phyloP scores from a whole-genome alignment of 1,140 invertebrate genomes.

The Pogonomyrmex barbatus region DNA sequence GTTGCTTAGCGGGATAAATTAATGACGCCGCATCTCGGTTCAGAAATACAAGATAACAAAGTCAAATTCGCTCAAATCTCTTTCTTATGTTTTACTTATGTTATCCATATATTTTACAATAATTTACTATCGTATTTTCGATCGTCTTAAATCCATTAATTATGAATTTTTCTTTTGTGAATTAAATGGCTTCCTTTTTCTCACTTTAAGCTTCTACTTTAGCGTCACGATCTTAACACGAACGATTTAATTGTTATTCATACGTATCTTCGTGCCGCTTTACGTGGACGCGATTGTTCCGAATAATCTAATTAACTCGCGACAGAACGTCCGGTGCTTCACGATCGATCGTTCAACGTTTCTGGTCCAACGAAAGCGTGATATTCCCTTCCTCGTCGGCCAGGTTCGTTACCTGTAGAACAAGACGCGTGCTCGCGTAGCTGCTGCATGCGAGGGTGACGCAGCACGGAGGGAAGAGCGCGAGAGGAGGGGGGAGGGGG shows the following conservation, averaged over 20 bases:
- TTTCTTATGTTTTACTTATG: background rate
- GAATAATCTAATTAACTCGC: slow-evolving; percentile 49
- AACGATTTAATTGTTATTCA: slow-evolving; percentile 23
- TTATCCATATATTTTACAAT: background rate
- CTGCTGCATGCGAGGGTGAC: slow-evolving; percentile 38
- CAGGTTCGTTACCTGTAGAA: slow-evolving; percentile 47
- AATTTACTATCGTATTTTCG: background rate
- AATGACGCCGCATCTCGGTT: slow-evolving; percentile 7
- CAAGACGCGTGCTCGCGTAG: slow-evolving; percentile 50
- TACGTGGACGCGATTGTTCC: background rate
- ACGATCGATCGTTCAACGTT: slow-evolving; percentile 48
- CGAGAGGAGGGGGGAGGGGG: background rate
- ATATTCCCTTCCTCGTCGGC: background rate
- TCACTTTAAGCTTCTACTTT: background rate
- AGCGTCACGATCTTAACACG: background rate
- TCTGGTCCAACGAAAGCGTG: slow-evolving; percentile 19
- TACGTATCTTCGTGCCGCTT: background rate
- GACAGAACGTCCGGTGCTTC: slow-evolving; percentile 13
- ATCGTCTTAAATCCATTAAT: background rate
- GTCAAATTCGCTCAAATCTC: background rate
- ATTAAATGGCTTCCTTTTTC: background rate
- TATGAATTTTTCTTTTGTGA: background rate
- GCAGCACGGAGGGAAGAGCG: slow-evolving; percentile 12
- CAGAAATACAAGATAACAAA: background rate
- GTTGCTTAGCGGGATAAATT: slow-evolving; percentile 21